A percentile compares a stretch with the other conserved stretches of the same genome.
Evolutionary conservation across 2,888 invertebrate genomes (phyloP).

Genomic region (Eutolmus rufibarbis): DNA sequence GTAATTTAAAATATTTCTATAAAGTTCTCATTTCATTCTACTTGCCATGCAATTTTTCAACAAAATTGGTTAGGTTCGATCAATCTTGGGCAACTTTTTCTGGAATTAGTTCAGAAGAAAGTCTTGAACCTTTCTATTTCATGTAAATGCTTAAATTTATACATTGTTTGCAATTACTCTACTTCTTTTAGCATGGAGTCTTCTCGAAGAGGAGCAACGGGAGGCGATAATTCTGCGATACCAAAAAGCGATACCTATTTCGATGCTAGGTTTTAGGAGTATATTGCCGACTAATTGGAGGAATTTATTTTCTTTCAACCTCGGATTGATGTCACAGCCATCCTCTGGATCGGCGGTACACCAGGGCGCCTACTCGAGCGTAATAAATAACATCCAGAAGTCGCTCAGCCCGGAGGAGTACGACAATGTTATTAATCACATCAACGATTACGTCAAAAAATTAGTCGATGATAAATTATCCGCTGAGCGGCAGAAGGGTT

Average conservation of each 20-base stretch:
- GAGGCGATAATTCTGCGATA: constrained; percentile 51
- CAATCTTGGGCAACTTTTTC: neutral
- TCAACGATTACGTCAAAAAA: constrained; percentile 59
- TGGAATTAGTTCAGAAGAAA: neutral
- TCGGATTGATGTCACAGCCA: constrained; percentile 46
- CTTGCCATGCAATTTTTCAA: too few species aligned
- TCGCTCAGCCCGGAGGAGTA: constrained; percentile 58
- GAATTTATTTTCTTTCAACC: constrained; percentile 49
- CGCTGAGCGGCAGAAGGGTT: constrained; percentile 50
- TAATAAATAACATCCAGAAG: constrained; percentile 52
- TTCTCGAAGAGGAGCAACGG: constrained; percentile 61
- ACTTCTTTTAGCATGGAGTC: constrained; percentile 55
- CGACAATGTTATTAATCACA: constrained; percentile 58
- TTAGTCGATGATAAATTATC: constrained; percentile 56
- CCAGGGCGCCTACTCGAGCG: constrained; percentile 44
- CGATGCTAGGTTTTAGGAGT: constrained; percentile 53
- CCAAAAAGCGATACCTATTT: constrained; percentile 55
- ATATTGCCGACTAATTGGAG: constrained; percentile 42
- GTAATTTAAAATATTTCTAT: too few species aligned
- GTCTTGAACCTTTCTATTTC: neutral
- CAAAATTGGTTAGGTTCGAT: too few species aligned
- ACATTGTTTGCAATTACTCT: neutral
- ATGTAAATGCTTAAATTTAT: neutral
- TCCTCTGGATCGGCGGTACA: constrained; percentile 37
- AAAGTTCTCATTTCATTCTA: too few species aligned